Base-by-base conservation (phyloP, 1,140 invertebrate species). In the Aphaenogaster floridana region DNA sequence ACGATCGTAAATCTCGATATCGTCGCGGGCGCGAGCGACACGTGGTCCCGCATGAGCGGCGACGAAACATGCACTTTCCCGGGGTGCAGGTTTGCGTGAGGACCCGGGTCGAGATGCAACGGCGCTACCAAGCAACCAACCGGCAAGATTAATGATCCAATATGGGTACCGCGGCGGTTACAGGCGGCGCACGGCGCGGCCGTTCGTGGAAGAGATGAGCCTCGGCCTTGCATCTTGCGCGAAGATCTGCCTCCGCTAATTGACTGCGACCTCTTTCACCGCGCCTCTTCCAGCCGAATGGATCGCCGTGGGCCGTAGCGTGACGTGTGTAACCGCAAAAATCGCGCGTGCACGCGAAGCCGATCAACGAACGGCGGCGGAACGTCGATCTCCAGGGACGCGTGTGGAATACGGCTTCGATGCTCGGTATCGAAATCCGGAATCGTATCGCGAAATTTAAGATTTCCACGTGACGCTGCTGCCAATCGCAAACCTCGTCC, bases 101-200 rank as follows among this genome's bases (percentile, higher is more conserved):
- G 21, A 17, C 39, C 13, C 39, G 21, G 42, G n/a, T 48, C 59
- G 86, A 28, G 28, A 64, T 83, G 66, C 48, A 42, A 68, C 86
- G 64, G 45, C 45, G 76, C 87, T 88, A 76, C 71, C 54, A 72
- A 66, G 72, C 84, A 66, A 57, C 68, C 45, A 59, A 76, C 64
- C 79, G 80, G 45, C 48, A 85, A 88, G 88, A 88, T 89, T 89
- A 88, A 89, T 85, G 86, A 89, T 88, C 86, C 71, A 52, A 68
- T 61, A 79, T 68, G 42, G 50, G 63, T 61, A 61, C 54, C 28
- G 54, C 52, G 80, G 69, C 69, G 69, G 59, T 36, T 54, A 71
- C 85, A 80, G 85, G 34, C 50, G 52, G 64, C 42, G 50, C 39
- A 34, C 54, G 59, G 39, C 54, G 81, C 64, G 52, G 81, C 45